Evolutionary conservation across 2,113 vertebrate species (phyloP), one percentile per base, ranked within the genome.

Genomic region (Callionymus lyra): DNA sequence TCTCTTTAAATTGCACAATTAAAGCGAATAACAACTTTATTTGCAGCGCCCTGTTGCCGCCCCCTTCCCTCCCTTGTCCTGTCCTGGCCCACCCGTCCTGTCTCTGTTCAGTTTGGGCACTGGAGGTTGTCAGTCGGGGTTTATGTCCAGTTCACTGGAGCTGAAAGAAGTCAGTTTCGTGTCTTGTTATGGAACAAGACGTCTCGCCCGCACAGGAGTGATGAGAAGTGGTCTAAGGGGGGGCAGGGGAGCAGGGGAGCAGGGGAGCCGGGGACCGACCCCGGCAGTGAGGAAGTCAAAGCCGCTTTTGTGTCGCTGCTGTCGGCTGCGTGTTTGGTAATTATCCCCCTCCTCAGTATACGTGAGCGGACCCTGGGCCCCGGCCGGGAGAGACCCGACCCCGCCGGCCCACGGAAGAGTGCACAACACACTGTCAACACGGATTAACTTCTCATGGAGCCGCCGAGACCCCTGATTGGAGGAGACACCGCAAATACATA

Each of bases 111-210:
- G 52, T 79, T 76, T 76, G 68, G 68, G 77, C 74, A 76, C 68
- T 84, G 80, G 82, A 78, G 77, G 79, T 81, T 86, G 85, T 85
- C 85, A 84, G 81, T 58, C 64, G 72, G 55, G 74, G 78, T 83
- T 82, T 84, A 70, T 82, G 70, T 82, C 68, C 82, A 79, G 83
- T 84, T 87, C 86, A 87, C 59, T 84, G 80, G 85, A 86, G 85
- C 85, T 87, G 82, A 86, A 89, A 83, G 75, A 87, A 88, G 85
- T 89, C 86, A 86, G 82, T 83, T 87, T 83, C 77, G 65, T 73
- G 77, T 83, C 82, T 81, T 87, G 80, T 87, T 86, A 84, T 84
- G 80, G 83, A 86, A 85, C 85, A 84, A 82, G 80, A 82, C 71
- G 72, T 84, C 74, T 76, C 69, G 83, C 77, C 71, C 74, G 74